These are phyloP conservation scores for Arrhopalites spinosus DNA, from an alignment of 2,888 invertebrate genomes.

Conservation along the genomic window DNA sequence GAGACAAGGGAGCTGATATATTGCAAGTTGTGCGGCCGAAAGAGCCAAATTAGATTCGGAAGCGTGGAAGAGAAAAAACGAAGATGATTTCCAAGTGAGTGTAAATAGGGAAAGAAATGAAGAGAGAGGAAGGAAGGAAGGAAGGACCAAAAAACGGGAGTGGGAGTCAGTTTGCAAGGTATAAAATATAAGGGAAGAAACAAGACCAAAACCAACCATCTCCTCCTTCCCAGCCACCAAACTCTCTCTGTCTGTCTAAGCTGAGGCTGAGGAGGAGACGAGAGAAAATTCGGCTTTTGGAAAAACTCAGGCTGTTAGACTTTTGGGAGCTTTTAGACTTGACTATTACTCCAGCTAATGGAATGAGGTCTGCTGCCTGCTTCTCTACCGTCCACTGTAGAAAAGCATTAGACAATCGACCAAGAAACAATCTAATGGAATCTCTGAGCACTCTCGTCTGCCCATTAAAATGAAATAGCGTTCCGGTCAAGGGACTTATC, in stretches of 20 bases:
- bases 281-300: background rate
- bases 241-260: background rate
- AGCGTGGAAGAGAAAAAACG: slow-evolving; percentile 31
- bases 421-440: slow-evolving; percentile 66
- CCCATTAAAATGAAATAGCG: slow-evolving; percentile 66
- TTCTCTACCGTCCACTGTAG: slow-evolving; percentile 21
- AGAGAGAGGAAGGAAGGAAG: background rate
- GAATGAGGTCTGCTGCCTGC: slow-evolving; percentile 40
- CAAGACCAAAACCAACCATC: background rate
- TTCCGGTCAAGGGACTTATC: slow-evolving; percentile 56
- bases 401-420: slow-evolving; percentile 47
- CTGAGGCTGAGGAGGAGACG: too few species aligned
- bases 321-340: slow-evolving; percentile 43
- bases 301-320: slow-evolving; percentile 25
- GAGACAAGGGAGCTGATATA: background rate
- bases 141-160: background rate
- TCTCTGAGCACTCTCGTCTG: slow-evolving; percentile 61
- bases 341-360: slow-evolving; percentile 41
- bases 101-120: slow-evolving; percentile 38
- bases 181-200: background rate
- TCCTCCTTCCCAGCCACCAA: background rate
- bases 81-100: slow-evolving; percentile 44
- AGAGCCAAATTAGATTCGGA: slow-evolving; percentile 41
- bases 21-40: background rate
- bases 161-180: background rate